Base-by-base conservation (phyloP, 2,888 invertebrate species). In the Chrysina gloriosa region DNA sequence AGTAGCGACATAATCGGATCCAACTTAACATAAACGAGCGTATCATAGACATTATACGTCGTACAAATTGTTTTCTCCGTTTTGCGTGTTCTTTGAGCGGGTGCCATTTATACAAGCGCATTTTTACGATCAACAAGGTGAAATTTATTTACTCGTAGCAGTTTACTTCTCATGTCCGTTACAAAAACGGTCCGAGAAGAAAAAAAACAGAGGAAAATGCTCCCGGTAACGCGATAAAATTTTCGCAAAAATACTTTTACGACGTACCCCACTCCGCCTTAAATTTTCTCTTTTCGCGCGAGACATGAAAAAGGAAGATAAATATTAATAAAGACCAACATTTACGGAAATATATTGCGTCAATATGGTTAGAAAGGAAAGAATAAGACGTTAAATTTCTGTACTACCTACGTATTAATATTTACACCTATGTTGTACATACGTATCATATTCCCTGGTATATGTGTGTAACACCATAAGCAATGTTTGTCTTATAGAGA, bases 261-360 rank as follows among this genome's bases (percentile, higher is more conserved):
- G 25, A 50, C 9, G 1, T 11, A 23, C 48, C 48, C 27, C 39
- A 39, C 11, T 9, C 14, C 25, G 9, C 48, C 2, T 4, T 11
- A 50, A 27, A 11, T 50, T 50, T 50, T 27, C 25, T 3, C 5
- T 11, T n/a, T 14, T 9, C 47, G 27, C 27, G 3, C 9, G 27
- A 21, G 48, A 50, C 21, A 50, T 4, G n/a, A n/a, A 25, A 11
- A 50, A 50, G 48, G 27, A 23, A 50, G 9, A 50, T 50, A 50
- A 50, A 50, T 50, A 48, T 50, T 50, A 50, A 50, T 50, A 50
- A 50, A 25, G 48, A 50, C 21, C n/a, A 50, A 50, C 48, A 25
- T 50, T 50, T 50, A 50, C 25, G 11, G 48, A 4, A 23, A 50
- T 23, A 50, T 50, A 50, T 50, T 50, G 23, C 48, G n/a, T 9